Evolutionary conservation across 2,888 invertebrate species (phyloP), one percentile per base, ranked within the genome.

Genomic region (Iselma pallidipennis): DNA sequence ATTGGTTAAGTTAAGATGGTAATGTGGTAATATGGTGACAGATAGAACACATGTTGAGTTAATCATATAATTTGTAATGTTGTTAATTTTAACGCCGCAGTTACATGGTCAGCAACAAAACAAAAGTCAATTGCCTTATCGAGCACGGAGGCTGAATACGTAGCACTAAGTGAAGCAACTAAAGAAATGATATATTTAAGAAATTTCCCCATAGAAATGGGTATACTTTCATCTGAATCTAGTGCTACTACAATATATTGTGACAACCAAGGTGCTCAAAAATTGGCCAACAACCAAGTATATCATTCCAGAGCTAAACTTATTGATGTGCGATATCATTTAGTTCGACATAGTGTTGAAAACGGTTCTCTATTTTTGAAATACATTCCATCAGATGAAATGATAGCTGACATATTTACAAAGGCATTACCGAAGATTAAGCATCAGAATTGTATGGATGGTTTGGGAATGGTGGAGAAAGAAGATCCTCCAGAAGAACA

Each of bases 101-200:
- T 76, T 14, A 71, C 72, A 3, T 74, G 69, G 68, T 67, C 71
- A 57, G 68, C 66, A 55, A 68, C 16, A 31, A 76, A 74, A 61
- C 74, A 74, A 52, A 68, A 54, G 55, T 71, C 71, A 3, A 67
- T 74, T 12, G 74, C 75, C 9, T 49, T 76, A 2, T 69, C 66
- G 1, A 72, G 66, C 23, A 71, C 70, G 9, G 71, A 75, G 55
- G 71, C 72, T 4, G 70, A 74, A 62, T 73, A 71, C 48, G 68
- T 74, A 66, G 60, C 70, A 49, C 45, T 71, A 9, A 48, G 63
- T 23, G 72, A 73, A 49, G 69, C 69, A 21, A 26, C 68, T 4
- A 69, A 68, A 21, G 72, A 73, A 45, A 67, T 67, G 7, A 63
- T 72, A 31, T 69, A 63, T 54, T 26, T 68, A 16, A 59, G 55